phyloP scores from a whole-genome alignment of 2,113 vertebrate species.

The Nansenia antarctica region DNA sequence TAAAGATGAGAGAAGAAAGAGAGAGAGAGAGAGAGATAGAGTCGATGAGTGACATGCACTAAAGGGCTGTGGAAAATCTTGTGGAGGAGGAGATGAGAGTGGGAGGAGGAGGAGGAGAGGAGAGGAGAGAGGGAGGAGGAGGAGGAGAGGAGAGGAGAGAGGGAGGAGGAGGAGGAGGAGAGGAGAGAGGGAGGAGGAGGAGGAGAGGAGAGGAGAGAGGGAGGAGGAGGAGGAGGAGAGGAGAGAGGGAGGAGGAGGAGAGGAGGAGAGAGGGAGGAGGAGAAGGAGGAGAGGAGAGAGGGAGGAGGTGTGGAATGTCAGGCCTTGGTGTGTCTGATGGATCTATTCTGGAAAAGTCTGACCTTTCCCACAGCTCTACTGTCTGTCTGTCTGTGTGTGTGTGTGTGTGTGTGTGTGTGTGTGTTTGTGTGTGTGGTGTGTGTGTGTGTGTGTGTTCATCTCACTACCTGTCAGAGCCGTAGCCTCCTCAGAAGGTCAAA shows the following conservation, averaged over 20 bases:
- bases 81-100: neutral
- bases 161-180: neutral
- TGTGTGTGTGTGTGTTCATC: too few relatives aligned
- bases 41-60: neutral
- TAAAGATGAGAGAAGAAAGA: neutral
- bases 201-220: neutral
- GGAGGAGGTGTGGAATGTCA: neutral
- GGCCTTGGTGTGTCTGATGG: neutral
- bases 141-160: neutral
- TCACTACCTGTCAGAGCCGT: too few relatives aligned
- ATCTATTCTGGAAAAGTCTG: constrained; percentile 1
- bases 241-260: neutral
- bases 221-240: neutral
- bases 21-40: neutral
- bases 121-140: neutral
- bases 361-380: neutral
- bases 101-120: neutral
- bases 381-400: too few relatives aligned
- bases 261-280: neutral
- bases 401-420: too few relatives aligned
- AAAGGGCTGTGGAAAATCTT: neutral
- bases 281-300: neutral
- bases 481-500: too few relatives aligned
- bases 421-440: too few relatives aligned
- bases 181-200: neutral